Percentiles rank a stretch among this genome's conserved stretches.
phyloP scores from a whole-genome alignment of 1,140 invertebrate species.

The Penaeus vannamei region DNA sequence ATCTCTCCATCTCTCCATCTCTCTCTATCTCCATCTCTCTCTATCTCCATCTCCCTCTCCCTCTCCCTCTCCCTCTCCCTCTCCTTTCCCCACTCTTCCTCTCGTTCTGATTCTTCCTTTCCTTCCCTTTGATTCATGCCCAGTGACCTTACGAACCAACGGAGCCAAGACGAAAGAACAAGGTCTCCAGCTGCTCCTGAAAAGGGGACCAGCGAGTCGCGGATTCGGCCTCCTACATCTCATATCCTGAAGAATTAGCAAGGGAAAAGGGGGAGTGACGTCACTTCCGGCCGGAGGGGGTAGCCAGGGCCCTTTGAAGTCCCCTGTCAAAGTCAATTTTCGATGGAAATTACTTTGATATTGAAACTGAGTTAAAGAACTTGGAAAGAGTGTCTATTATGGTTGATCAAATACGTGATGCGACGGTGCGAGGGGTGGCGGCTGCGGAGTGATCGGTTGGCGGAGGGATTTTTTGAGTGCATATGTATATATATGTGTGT shows the following conservation, averaged over 20 bases:
- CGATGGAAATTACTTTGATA: slow-evolving; percentile 58
- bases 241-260: slow-evolving; percentile 57
- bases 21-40: no score
- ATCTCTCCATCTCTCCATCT: no score
- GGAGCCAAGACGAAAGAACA: no score
- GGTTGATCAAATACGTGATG: slow-evolving; percentile 51
- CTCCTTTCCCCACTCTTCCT: neutral
- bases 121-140: no score
- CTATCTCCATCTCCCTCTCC: no score
- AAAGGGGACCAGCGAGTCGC: no score
- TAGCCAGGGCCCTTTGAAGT: slow-evolving; percentile 43
- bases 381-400: slow-evolving; percentile 57
- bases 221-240: slow-evolving; percentile 10
- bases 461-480: no score
- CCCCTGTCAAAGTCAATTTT: slow-evolving; percentile 53
- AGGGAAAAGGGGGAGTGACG: slow-evolving; percentile 34
- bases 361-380: slow-evolving; percentile 61
- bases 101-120: neutral
- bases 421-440: neutral
- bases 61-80: slow-evolving; percentile 26
- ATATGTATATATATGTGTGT: no score
- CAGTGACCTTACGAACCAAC: no score
- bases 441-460: no score
- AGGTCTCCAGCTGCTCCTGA: no score
- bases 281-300: slow-evolving; percentile 40